Evolutionary conservation across 2,888 invertebrate species (phyloP), one percentile per base, ranked within the genome.

Genomic region (Tiliacea aurago): DNA sequence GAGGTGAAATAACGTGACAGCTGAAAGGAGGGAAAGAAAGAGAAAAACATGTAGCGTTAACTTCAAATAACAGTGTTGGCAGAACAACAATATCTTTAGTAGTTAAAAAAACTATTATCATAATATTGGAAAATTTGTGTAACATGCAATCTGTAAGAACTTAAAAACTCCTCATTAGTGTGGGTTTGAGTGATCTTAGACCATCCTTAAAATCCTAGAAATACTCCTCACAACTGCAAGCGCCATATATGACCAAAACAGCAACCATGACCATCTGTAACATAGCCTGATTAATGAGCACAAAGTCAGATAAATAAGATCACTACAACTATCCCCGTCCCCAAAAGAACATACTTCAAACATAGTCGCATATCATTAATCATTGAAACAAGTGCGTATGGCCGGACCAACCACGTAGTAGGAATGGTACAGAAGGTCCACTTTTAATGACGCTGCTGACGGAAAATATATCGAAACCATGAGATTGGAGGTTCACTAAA

Each of bases 361-460:
- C 3, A 67, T 61, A 61, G 81, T 65, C 51, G 33, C 33, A 18
- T 41, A 67, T 53, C 74, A 74, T 82, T 82, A 70, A 82, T 81
- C 82, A 74, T 81, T 78, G 2, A 47, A 66, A 59, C 58, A 73
- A 78, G 82, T 70, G 73, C 58, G 55, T 70, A 56, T 68, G 74
- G 49, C 10, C 51, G 73, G 28, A 55, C 5, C 53, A 15, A 15
- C 15, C 49, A 70, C 3, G 0, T 20, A 33, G 1, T 0, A 70
- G 23, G 9, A 10, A 23, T 2, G 5, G 0, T 2, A 0, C 73
- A 81, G 81, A 63, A 79, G 58, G 11, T 33, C 11, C 49, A 73
- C 41, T 64, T 10, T 6, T 51, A n/a, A 51, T n/a, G n/a, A 11
- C 10, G n/a, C 4, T 51, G 51, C 4, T 51, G 51, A 11, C 4